Conservation (phyloP, 1,140 invertebrate species). For the Monochamus saltuarius region DNA sequence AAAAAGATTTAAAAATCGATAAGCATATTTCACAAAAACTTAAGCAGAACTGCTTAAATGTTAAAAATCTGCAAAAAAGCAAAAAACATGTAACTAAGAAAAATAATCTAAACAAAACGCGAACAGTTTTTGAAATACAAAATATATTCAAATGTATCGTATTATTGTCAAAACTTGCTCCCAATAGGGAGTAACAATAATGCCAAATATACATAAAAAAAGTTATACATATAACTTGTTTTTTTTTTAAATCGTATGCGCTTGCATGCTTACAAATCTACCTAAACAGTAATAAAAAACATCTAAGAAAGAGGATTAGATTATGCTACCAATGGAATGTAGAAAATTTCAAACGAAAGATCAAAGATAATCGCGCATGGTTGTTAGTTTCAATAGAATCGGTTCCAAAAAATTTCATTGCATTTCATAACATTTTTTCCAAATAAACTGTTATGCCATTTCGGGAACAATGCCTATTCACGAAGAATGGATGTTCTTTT, state of each 20-base stretch:
- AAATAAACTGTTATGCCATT: conserved; percentile 12
- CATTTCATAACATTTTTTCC: conserved; percentile 12
- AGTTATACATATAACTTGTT: no score
- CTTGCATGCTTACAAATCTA: conserved; percentile 9
- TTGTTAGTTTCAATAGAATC: conserved; percentile 21
- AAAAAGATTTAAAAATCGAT: conserved; percentile 27
- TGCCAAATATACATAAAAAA: conserved; percentile 35
- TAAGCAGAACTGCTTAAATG: conserved; percentile 26
- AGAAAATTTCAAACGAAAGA: background rate
- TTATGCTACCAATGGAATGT: conserved; percentile 22
- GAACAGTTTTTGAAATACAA: background rate
- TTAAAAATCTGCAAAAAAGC: conserved; percentile 23
- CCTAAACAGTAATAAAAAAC: background rate
- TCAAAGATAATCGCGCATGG: conserved; percentile 11
- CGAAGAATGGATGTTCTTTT: conserved; percentile 1
- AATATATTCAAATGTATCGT: conserved; percentile 3
- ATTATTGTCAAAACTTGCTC: conserved; percentile 29
- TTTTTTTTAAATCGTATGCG: conserved; percentile 9
- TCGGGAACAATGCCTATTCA: conserved; percentile 33
- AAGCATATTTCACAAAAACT: conserved; percentile 27
- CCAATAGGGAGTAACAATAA: conserved; percentile 38
- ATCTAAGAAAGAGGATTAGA: conserved; percentile 17
- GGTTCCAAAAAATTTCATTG: conserved; percentile 5
- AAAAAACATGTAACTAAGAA: conserved; percentile 13
- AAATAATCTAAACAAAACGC: background rate